A percentile compares a stretch with the other conserved stretches of the same genome.
phyloP scores from a whole-genome alignment of 2,888 invertebrate genomes.

The Ochropleura plecta region DNA sequence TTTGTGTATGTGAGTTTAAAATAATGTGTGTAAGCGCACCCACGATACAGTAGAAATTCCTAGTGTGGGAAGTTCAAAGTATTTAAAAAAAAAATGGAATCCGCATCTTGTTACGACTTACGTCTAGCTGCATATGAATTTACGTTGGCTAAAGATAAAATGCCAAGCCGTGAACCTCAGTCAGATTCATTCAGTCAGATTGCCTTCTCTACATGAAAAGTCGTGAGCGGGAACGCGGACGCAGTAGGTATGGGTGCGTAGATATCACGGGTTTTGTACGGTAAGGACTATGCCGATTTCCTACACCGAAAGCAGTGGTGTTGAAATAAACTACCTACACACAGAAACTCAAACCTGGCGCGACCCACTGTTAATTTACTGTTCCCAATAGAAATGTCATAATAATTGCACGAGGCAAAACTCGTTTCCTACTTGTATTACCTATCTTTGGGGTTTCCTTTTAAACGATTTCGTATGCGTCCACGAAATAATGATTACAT shows the following conservation, averaged over 20 bases:
- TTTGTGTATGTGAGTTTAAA: too few relatives aligned
- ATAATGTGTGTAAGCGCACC: too few relatives aligned
- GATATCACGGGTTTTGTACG: neutral
- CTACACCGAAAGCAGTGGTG: neutral
- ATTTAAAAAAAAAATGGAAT: too few relatives aligned
- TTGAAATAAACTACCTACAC: neutral
- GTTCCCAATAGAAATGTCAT: slow-evolving; percentile 3
- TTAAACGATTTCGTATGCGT: slow-evolving; percentile 24
- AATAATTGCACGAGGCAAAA: neutral
- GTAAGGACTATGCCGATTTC: neutral
- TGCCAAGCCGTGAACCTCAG: neutral
- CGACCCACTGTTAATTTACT: neutral
- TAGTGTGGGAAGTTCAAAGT: too few relatives aligned
- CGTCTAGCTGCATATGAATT: neutral
- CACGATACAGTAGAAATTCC: too few relatives aligned
- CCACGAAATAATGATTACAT: slow-evolving; percentile 38
- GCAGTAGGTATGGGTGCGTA: neutral
- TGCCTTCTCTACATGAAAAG: neutral
- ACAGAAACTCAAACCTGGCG: neutral
- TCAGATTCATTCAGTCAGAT: too few relatives aligned
- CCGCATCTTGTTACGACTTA: neutral
- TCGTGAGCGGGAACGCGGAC: neutral
- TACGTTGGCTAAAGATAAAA: neutral
- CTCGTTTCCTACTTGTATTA: neutral
- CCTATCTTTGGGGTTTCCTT: slow-evolving; percentile 19